phyloP scores from a whole-genome alignment of 1,140 invertebrate genomes.

The Euura saliciscinereae region DNA sequence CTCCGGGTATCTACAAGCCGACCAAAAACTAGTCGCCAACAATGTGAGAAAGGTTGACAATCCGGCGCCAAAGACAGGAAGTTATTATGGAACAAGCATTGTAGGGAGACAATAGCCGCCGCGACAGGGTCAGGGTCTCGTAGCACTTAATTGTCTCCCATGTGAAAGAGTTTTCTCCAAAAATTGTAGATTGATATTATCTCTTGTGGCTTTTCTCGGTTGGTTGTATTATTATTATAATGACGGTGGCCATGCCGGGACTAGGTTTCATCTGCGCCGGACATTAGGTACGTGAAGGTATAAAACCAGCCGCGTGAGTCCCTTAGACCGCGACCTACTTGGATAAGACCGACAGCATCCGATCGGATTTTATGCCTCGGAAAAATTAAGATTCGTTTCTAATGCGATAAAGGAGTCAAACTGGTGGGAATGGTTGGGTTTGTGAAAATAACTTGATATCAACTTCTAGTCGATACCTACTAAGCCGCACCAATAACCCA shows the following conservation, averaged over 20 bases:
- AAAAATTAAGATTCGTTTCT: background rate
- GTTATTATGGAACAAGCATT: too few relatives aligned
- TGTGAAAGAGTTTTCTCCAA: background rate
- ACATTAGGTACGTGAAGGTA: background rate
- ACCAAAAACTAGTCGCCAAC: background rate
- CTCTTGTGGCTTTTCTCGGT: background rate
- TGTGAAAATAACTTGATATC: background rate
- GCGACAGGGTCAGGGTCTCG: background rate
- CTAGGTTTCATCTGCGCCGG: background rate
- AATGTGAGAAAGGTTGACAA: too few relatives aligned
- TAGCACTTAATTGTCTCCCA: background rate
- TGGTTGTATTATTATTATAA: too few relatives aligned
- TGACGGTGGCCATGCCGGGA: too few relatives aligned
- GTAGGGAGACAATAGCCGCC: too few relatives aligned
- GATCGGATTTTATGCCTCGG: background rate
- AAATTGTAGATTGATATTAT: background rate
- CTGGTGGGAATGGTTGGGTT: background rate
- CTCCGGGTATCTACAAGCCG: background rate
- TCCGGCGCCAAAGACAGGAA: too few relatives aligned
- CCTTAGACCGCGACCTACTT: background rate
- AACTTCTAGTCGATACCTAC: background rate
- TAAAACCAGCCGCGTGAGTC: background rate
- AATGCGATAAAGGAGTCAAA: too few relatives aligned
- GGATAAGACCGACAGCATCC: background rate
- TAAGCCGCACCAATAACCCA: constrained; percentile 5